Conservation (phyloP, 2,888 invertebrate genomes). For the Cryptosula pallasiana region DNA sequence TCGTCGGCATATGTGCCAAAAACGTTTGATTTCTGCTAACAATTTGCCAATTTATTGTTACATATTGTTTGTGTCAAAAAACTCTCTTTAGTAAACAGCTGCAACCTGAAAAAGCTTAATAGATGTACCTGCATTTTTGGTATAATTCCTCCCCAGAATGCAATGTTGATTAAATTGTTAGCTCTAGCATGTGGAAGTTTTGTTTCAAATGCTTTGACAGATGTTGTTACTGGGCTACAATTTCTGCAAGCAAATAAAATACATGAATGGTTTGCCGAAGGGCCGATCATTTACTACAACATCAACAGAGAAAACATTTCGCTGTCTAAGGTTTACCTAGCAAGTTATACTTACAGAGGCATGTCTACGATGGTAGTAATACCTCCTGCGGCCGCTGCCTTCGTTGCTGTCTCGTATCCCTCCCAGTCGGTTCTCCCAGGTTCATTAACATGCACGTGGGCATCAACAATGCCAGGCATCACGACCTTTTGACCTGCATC, state of each 20-base stretch:
- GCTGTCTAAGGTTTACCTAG: too few species aligned
- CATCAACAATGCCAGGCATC: conserved; percentile 36
- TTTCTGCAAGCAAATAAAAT: too few species aligned
- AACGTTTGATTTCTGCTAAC: too few species aligned
- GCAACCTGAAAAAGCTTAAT: too few species aligned
- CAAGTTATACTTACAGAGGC: conserved; percentile 34
- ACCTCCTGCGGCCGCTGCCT: conserved; percentile 35
- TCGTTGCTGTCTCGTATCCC: conserved; percentile 34
- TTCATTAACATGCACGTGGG: conserved; percentile 37
- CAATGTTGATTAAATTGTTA: conserved; percentile 33
- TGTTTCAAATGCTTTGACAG: conserved; percentile 29
- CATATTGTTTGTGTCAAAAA: too few species aligned
- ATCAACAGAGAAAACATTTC: too few species aligned
- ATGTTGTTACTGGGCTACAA: conserved; percentile 33
- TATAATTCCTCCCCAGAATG: conserved; percentile 37
- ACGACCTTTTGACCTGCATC: conserved; percentile 33
- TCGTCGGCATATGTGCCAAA: too few species aligned
- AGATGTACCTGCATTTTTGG: conserved; percentile 34
- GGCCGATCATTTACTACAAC: too few species aligned
- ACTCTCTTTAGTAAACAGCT: too few species aligned
- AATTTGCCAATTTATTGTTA: too few species aligned
- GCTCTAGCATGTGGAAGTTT: conserved; percentile 30
- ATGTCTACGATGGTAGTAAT: conserved; percentile 36
- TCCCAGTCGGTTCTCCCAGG: conserved; percentile 36
- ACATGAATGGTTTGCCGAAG: too few species aligned